Percentiles rank a stretch among this genome's conserved stretches.
Evolutionary conservation across 2,113 vertebrate genomes (phyloP).

Genomic region (Lampris megalopsis): DNA sequence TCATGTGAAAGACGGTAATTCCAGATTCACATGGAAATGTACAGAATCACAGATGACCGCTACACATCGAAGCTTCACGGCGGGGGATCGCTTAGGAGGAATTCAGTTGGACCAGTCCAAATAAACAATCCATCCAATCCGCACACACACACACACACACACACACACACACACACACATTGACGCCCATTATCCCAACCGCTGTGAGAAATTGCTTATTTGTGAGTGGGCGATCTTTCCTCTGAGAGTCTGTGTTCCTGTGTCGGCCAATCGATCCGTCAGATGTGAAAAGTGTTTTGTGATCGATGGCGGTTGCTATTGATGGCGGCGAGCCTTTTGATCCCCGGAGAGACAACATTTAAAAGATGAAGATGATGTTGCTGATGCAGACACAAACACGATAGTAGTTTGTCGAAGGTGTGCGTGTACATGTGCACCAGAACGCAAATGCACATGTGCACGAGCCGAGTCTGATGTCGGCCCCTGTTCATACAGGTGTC

Average conservation of each 20-base stretch:
- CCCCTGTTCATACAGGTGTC: not conserved
- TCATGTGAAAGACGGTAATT: conserved; percentile 13
- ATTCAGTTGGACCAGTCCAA: not conserved
- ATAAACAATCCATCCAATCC: conserved; percentile 27
- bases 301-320: conserved; percentile 58
- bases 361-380: conserved; percentile 34
- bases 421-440: not conserved
- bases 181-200: conserved; percentile 42
- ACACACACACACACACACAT: conserved; percentile 35
- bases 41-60: conserved; percentile 29
- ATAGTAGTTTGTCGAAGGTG: conserved; percentile 45
- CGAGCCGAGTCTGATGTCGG: no score
- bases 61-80: conserved; percentile 18
- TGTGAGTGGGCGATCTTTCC: conserved; percentile 37
- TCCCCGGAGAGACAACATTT: conserved; percentile 34
- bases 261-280: conserved; percentile 51
- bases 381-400: conserved; percentile 51
- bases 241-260: conserved; percentile 35
- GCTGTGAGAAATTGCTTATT: conserved; percentile 42
- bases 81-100: conserved; percentile 32
- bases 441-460: not conserved
- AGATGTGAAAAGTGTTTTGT: conserved; percentile 70
- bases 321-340: conserved; percentile 45
- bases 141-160: not conserved
- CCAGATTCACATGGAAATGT: conserved; percentile 24